These are phyloP conservation scores for human (Homo sapiens) DNA, from an alignment of 2,113 vertebrate species.

Conservation along the genomic window GRCh38 chr2:29627501-29628000, in stretches of 20 bases:
- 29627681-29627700: constrained; percentile 65
- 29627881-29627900: constrained; percentile 13
- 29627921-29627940: not conserved
- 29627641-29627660: constrained; percentile 63
- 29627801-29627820: constrained; percentile 74
- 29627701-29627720: constrained; percentile 77
- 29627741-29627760: constrained; percentile 72
- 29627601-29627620: not conserved
- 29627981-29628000: constrained; percentile 59
- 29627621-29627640: constrained; percentile 41
- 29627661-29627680: not conserved
- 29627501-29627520: not conserved
- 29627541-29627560: not conserved
- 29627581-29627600: not conserved
- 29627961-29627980: constrained; percentile 57
- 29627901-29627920: constrained; percentile 52
- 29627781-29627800: constrained; percentile 70
- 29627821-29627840: constrained; percentile 61
- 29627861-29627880: not conserved
- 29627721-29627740: constrained; percentile 71
- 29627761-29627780: constrained; percentile 79
- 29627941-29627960: constrained; percentile 20
- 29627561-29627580: not conserved
- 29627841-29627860: constrained; percentile 63
- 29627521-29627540: constrained; percentile 6